These are phyloP conservation scores for Lateolabrax maculatus DNA, from an alignment of 2,797 vertebrate genomes.

Conservation along the genomic window DNA sequence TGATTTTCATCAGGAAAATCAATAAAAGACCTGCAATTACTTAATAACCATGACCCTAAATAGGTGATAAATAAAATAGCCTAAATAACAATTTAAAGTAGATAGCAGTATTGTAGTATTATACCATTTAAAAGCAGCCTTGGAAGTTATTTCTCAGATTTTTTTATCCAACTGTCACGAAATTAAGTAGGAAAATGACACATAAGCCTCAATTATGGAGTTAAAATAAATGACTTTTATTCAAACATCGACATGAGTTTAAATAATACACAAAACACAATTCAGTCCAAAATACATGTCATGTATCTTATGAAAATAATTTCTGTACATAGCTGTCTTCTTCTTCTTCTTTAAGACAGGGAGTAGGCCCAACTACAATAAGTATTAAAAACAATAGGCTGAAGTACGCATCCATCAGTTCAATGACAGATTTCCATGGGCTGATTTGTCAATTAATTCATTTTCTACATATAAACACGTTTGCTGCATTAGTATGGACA, in stretches of 20 bases:
- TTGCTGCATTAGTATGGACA: not conserved
- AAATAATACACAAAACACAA: conserved; percentile 80
- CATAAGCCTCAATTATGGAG: not conserved
- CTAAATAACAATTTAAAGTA: not conserved
- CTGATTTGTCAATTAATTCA: not conserved
- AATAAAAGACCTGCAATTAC: not conserved
- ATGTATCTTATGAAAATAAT: conserved; percentile 79
- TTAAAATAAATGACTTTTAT: conserved; percentile 82
- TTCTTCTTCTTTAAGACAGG: conserved; percentile 34
- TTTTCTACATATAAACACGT: conserved; percentile 15
- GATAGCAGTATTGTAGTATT: not conserved
- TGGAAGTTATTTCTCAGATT: not conserved
- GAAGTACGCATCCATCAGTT: conserved; percentile 14
- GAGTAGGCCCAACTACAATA: conserved; percentile 21
- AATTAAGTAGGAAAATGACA: conserved; percentile 24
- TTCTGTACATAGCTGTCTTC: conserved; percentile 76
- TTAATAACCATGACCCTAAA: not conserved
- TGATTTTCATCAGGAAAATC: not conserved
- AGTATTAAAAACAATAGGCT: not conserved
- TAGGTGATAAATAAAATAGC: no score
- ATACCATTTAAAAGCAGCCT: not conserved
- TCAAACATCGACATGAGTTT: conserved; percentile 80
- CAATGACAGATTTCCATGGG: not conserved
- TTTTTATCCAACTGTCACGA: not conserved
- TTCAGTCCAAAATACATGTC: conserved; percentile 65